Evolutionary conservation across 2,797 vertebrate species (phyloP), one percentile per base, ranked within the genome.

Genomic region (Halcyon chelicuti): DNA sequence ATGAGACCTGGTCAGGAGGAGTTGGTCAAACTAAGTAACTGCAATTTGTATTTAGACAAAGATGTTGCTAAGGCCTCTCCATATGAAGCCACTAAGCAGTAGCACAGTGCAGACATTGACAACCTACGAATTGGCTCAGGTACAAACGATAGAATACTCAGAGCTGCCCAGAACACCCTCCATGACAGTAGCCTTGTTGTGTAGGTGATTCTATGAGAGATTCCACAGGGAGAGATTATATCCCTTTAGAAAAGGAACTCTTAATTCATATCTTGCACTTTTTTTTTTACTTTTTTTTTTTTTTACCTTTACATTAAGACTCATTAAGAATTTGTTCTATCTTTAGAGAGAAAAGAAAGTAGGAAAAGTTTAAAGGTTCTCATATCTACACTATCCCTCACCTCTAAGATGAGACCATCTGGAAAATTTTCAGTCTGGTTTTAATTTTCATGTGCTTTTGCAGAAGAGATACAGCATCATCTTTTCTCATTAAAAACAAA

Each of bases 401-500:
- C 46, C 65, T 90, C 35, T 28, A 75, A 83, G 42, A 76, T 33
- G 15, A 90, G 17, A 2, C 7, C 25, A 74, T 46, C 42, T 22
- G 26, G 58, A 95, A 88, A 68, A 35, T 65, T 78, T 77, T 75
- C 35, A 73, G 14, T 15, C 20, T 25, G 47, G 13, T 39, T 91
- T 88, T 88, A 58, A 20, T 61, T 88, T 77, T 74, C 42, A 44
- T 51, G 25, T 39, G 19, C 19, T 65, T 61, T 49, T 20, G 21
- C 40, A 77, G n/a, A 31, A 80, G 12, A 82, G 21, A 22, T 65
- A 80, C 5, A 90, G 20, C 13, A 74, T 33, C 57, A 74, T 83
- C 63, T 55, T 88, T 92, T 71, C 60, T 95, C 63, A 96, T 96
- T 94, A 91, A 96, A 81, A 79, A 33, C 91, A 87, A 95, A n/a